phyloP scores from a whole-genome alignment of 2,797 vertebrate genomes.

The Protonibea diacanthus region DNA sequence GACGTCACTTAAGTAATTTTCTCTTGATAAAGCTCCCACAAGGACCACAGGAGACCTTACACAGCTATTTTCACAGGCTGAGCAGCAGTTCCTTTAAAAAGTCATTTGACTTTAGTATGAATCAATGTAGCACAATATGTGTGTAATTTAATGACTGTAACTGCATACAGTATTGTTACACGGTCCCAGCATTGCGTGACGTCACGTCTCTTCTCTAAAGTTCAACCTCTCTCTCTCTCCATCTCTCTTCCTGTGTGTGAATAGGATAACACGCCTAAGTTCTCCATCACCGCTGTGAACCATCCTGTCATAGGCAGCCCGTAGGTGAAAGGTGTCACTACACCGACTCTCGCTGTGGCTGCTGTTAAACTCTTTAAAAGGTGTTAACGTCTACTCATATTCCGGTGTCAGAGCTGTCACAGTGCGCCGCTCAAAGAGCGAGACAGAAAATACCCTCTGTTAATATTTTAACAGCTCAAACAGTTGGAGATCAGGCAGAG shows the following conservation, averaged over 20 bases:
- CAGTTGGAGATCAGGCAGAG: constrained; percentile 36
- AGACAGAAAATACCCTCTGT: constrained; percentile 28
- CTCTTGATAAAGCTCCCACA: constrained; percentile 19
- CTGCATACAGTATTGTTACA: neutral
- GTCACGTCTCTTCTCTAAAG: constrained; percentile 27
- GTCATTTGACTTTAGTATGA: neutral
- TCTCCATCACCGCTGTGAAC: neutral
- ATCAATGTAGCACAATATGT: neutral
- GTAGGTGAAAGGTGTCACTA: constrained; percentile 44
- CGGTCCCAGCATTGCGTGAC: constrained; percentile 1
- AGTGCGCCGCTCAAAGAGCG: constrained; percentile 5
- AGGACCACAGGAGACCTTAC: constrained; percentile 7
- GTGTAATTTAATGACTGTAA: neutral
- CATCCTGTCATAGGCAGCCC: constrained; percentile 34
- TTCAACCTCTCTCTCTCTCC: neutral
- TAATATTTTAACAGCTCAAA: constrained; percentile 65
- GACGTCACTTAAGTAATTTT: constrained; percentile 29
- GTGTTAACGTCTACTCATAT: constrained; percentile 36
- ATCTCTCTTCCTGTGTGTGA: constrained; percentile 28
- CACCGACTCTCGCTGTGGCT: constrained; percentile 10
- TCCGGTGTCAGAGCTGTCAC: constrained; percentile 56
- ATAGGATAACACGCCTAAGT: neutral
- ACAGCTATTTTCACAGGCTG: neutral
- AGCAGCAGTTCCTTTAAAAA: too few relatives aligned
- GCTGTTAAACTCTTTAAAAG: constrained; percentile 53